Evolutionary conservation across 2,797 vertebrate species (phyloP), one percentile per base, ranked within the genome.

Genomic region (Sebastes melanostomus): DNA sequence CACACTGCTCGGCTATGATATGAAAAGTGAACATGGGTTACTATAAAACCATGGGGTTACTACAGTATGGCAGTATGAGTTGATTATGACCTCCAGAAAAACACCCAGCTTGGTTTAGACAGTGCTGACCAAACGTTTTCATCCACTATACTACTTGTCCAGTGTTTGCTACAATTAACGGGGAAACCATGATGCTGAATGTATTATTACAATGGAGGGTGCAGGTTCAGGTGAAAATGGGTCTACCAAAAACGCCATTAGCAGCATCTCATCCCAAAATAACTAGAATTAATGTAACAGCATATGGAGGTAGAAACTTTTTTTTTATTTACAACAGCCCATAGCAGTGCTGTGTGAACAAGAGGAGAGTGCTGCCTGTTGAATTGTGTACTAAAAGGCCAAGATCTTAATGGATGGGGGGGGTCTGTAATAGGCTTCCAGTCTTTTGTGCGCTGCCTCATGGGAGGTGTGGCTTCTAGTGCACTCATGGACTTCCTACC

Each of bases 341-440:
- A 24, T 12, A 65, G 36, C 5, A 61, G 61, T 6, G 61, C 66
- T 50, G 61, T 29, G 68, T 67, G 65, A 80, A 71, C 16, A 78
- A 50, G 50, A 71, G 27, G 30, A 81, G 58, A 72, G 70, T 54
- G 60, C 63, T 68, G 75, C 75, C 72, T 73, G 81, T 75, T 89
- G 78, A 81, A 60, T 77, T 65, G 52, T 66, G 63, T 29, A 67
- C 24, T 63, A 70, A 81, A 25, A 81, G 60, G 63, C 67, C 25
- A 38, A 60, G 38, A 66, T 81, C 65, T 58, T 86, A 92, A 88
- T 90, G 80, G 83, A 89, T 14, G 29, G 25, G 3, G 12, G 65
- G 27, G 16, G 58, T 66, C 27, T 80, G 77, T 68, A 82, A 78
- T 36, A 59, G 61, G 75, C 71, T 60, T 66, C 61, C 56, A 25